Conservation (phyloP, 2,888 invertebrate genomes). For the Amiota communis region DNA sequence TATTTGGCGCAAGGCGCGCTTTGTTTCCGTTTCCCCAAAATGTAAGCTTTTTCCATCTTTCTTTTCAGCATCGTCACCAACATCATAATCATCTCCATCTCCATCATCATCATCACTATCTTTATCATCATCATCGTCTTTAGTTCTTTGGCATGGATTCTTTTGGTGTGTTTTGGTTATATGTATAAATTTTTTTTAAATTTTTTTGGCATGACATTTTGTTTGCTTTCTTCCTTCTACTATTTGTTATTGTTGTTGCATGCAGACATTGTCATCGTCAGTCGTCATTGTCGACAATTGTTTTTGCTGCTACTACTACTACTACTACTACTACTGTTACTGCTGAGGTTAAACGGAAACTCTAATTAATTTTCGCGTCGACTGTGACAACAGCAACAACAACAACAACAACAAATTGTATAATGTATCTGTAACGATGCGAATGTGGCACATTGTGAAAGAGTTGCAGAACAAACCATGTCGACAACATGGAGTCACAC, state of each 20-base stretch:
- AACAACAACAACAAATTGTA: background rate
- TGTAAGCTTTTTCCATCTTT: background rate
- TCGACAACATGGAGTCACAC: slow-evolving; percentile 34
- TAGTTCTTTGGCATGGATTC: background rate
- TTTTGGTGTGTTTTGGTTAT: slow-evolving; percentile 1
- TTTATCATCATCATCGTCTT: background rate
- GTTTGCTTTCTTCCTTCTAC: background rate
- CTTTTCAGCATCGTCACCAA: slow-evolving; percentile 1
- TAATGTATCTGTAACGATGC: no score
- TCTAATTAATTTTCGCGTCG: slow-evolving; percentile 30
- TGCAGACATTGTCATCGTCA: background rate
- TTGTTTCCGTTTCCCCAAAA: background rate
- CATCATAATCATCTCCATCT: background rate
- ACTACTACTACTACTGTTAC: background rate
- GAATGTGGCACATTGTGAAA: background rate
- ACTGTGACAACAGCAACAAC: slow-evolving; percentile 27
- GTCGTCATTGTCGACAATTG: no score
- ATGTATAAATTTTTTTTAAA: no score
- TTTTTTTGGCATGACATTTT: slow-evolving; percentile 9
- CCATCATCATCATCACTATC: background rate
- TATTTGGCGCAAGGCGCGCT: slow-evolving; percentile 8
- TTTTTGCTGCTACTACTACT: no score
- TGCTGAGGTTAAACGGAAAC: slow-evolving; percentile 28
- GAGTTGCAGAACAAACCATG: slow-evolving; percentile 1
- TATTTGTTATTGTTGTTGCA: background rate